Conservation (phyloP, 2,888 invertebrate species). For the Trachelus troglodyta region DNA sequence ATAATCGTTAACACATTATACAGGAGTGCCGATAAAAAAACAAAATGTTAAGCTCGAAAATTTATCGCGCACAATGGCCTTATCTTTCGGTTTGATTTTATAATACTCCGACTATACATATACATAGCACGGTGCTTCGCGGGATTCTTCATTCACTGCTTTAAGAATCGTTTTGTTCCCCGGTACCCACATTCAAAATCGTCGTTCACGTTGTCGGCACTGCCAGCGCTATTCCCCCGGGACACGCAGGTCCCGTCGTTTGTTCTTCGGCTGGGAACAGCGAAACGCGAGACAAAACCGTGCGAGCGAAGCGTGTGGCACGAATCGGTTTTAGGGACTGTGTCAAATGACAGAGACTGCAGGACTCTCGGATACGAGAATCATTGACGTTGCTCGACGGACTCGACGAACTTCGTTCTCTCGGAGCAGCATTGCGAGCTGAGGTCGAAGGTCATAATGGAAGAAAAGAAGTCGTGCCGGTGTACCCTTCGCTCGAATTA, state of each 20-base stretch:
- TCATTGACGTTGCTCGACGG: background rate
- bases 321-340: slow-evolving; percentile 64
- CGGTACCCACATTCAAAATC: slow-evolving; percentile 12
- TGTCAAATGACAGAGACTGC: slow-evolving; percentile 59
- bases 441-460: slow-evolving; percentile 56
- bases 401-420: background rate
- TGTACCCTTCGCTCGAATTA: slow-evolving; percentile 45
- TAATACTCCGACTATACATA: background rate
- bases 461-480: slow-evolving; percentile 49
- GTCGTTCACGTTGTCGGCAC: background rate
- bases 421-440: slow-evolving; percentile 21
- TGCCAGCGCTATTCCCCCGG: background rate
- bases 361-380: background rate
- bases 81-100: background rate
- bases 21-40: no score
- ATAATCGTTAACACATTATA: background rate
- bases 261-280: slow-evolving; percentile 60
- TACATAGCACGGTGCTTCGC: background rate
- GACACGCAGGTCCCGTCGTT: slow-evolving; percentile 34
- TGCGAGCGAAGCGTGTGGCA: slow-evolving; percentile 50
- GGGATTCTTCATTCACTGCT: slow-evolving; percentile 36
- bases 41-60: background rate
- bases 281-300: slow-evolving; percentile 54
- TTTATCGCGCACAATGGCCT: background rate
- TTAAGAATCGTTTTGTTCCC: slow-evolving; percentile 38